Percentiles rank a stretch among this genome's conserved stretches.
These are phyloP conservation scores for Pristionchus fissidentatus DNA, from an alignment of 2,888 invertebrate species.

Conservation along the genomic window DNA sequence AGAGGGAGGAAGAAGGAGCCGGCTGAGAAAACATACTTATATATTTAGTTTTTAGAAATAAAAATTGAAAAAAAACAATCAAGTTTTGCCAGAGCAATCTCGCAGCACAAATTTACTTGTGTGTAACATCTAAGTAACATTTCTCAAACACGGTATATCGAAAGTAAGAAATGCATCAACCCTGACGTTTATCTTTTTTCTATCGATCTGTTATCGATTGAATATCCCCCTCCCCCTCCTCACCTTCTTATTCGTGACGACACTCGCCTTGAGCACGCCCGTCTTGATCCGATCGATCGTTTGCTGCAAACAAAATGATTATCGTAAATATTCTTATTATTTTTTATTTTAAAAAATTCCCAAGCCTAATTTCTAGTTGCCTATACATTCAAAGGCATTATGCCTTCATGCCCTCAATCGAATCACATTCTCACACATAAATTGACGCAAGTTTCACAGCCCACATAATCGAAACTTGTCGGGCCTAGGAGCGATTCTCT, in stretches of 20 bases:
- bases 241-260: conserved; percentile 41
- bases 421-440: background rate
- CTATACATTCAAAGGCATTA: background rate
- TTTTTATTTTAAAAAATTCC: background rate
- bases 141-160: background rate
- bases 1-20: background rate
- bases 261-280: conserved; percentile 36
- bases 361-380: background rate
- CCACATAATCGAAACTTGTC: too few species aligned
- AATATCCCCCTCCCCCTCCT: background rate
- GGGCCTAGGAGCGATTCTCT: too few species aligned
- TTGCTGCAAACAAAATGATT: background rate
- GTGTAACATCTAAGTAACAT: too few species aligned
- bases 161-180: background rate
- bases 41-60: too few species aligned
- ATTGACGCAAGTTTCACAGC: too few species aligned
- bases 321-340: background rate
- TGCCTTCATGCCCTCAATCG: too few species aligned
- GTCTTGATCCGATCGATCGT: conserved; percentile 47
- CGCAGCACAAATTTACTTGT: too few species aligned
- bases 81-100: too few species aligned
- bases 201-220: background rate
- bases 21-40: background rate
- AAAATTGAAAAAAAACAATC: background rate
- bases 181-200: too few species aligned